Percentiles rank a stretch among this genome's conserved stretches.
Evolutionary conservation across 2,888 invertebrate genomes (phyloP).

Genomic region (Melinaea marsaeus): DNA sequence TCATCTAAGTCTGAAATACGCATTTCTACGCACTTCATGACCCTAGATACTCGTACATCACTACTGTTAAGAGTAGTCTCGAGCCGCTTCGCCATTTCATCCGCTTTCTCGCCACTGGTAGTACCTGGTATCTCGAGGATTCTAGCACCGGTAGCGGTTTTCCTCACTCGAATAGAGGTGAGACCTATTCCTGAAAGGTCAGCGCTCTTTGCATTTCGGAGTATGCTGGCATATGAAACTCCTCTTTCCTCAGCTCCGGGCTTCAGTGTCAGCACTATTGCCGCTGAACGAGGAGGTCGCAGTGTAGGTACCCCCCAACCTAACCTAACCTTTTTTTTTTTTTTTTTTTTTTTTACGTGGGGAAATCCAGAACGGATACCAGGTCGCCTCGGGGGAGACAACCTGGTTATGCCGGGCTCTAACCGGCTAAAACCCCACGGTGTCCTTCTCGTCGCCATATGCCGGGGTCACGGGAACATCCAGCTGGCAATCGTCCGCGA

Average conservation of each 20-base stretch:
- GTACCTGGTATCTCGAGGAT: not conserved
- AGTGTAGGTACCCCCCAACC: not conserved
- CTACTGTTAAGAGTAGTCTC: too few relatives aligned
- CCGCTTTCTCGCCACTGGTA: not conserved
- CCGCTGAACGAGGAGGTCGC: not conserved
- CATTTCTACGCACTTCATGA: slow-evolving; percentile 14
- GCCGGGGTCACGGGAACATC: too few relatives aligned
- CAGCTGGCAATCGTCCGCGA: too few relatives aligned
- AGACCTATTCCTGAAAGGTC: not conserved
- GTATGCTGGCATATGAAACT: not conserved
- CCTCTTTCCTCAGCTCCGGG: not conserved
- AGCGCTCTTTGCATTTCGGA: not conserved
- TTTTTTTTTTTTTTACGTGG: too few relatives aligned
- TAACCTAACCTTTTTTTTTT: too few relatives aligned
- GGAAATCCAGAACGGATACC: too few relatives aligned
- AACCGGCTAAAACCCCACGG: too few relatives aligned
- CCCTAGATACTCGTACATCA: too few relatives aligned
- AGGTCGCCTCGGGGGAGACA: too few relatives aligned
- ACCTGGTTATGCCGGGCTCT: too few relatives aligned
- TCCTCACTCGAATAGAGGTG: not conserved
- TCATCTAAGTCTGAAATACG: slow-evolving; percentile 29
- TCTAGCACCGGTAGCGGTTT: not conserved
- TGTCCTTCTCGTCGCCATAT: too few relatives aligned
- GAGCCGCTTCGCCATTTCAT: not conserved
- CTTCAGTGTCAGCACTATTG: not conserved